Base-by-base conservation (phyloP, 1,140 invertebrate species). In the Trialeurodes vaporariorum region DNA sequence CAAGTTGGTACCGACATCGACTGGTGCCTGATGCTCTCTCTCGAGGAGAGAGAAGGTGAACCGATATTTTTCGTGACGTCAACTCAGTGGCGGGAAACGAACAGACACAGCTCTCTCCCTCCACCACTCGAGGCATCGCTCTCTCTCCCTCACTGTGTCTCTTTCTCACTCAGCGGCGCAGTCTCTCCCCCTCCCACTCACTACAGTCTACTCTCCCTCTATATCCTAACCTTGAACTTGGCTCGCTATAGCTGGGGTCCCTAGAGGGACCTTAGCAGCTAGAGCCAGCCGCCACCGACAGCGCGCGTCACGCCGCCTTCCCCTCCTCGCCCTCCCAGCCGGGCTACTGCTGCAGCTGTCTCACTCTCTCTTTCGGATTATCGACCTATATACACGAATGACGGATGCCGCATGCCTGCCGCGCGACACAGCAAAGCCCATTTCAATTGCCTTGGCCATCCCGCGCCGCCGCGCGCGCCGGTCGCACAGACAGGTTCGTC, bases 221-320 rank as follows among this genome's bases (percentile, higher is more conserved):
- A n/a, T n/a, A n/a, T 73, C 74, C 74, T 76, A 76, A 69, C 78
- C 79, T 76, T 79, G 77, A 78, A 79, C 77, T 76, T 74, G 69
- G 49, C 74, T 75, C 75, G 34, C 34, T 49, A 17, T n/a, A n/a
- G n/a, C n/a, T n/a, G n/a, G n/a, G n/a, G n/a, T n/a, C n/a, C n/a
- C n/a, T n/a, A 75, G 77, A 5, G 17, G 63, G 26, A 5, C 63
- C 75, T 75, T 74, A 2, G 26, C 12, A 25, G 23, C 25, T 34
- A 58, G 25, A n/a, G 61, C 24, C 11, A 12, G 63, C 25, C 71
- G 70, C 64, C 40, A 63, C 66, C 58, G 27, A 60, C 68, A 63
- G 70, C 68, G 27, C 65, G 61, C 64, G 26, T 65, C 59, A 68
- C 59, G 26, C 59, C 61, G 22, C 59, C 63, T 63, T 5, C 63